Evolutionary conservation across 1,140 invertebrate genomes (phyloP).

Genomic region (Sinella curviseta): DNA sequence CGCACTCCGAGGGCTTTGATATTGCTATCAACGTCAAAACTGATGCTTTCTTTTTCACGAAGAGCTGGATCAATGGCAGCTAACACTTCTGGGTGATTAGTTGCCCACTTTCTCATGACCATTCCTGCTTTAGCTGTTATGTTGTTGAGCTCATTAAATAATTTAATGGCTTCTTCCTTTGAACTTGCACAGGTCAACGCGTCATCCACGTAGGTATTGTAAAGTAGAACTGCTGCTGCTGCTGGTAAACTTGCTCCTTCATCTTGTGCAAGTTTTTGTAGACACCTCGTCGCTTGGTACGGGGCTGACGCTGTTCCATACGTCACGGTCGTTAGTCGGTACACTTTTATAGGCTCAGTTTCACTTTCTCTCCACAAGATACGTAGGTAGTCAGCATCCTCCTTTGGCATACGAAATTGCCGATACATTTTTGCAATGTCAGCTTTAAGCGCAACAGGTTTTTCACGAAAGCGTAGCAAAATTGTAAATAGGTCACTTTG

Average conservation of each 20-base stretch:
- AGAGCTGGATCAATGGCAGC: no score
- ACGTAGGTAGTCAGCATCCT: slow-evolving; percentile 37
- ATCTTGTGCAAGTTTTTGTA: no score
- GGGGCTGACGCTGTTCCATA: background rate
- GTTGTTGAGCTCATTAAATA: no score
- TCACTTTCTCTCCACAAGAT: slow-evolving; percentile 46
- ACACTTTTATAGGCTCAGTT: background rate
- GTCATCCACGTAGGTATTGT: no score
- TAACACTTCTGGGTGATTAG: no score
- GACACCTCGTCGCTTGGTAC: no score
- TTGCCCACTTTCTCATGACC: no score
- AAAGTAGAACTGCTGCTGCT: no score
- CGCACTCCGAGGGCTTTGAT: slow-evolving; percentile 40
- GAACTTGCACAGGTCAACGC: no score
- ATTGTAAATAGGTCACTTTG: slow-evolving; percentile 54
- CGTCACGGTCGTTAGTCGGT: slow-evolving; percentile 6
- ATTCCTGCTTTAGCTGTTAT: no score
- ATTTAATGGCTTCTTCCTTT: no score
- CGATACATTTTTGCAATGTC: slow-evolving; percentile 56
- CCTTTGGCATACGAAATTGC: slow-evolving; percentile 37
- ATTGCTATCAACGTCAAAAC: background rate
- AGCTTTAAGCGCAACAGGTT: slow-evolving; percentile 52
- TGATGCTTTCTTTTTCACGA: background rate
- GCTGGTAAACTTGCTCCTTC: no score
- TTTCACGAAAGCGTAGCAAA: slow-evolving; percentile 54